A percentile compares a stretch with the other conserved stretches of the same genome.
These are phyloP conservation scores for Clupea harengus DNA, from an alignment of 2,113 vertebrate genomes.

Conservation along the genomic window DNA sequence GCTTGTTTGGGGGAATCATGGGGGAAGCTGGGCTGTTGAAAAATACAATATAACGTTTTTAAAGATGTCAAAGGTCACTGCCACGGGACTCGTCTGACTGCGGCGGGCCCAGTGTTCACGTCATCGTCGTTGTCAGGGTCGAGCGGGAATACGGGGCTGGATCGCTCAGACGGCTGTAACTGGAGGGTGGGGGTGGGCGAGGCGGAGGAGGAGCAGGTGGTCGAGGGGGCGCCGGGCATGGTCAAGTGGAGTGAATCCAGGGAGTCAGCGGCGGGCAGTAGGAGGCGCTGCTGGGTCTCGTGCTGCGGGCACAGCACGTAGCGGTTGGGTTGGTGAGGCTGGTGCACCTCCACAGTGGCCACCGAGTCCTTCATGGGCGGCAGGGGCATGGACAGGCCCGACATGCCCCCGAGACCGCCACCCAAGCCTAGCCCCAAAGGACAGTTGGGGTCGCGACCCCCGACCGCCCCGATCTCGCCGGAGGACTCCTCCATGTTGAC, in stretches of 20 bases:
- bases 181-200: conserved; percentile 51
- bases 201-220: conserved; percentile 42
- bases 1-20: not conserved
- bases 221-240: not conserved
- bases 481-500: conserved; percentile 88
- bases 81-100: conserved; percentile 57
- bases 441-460: conserved; percentile 68
- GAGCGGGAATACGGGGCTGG: conserved; percentile 52
- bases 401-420: not conserved
- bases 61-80: conserved; percentile 47
- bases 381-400: conserved; percentile 52
- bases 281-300: conserved; percentile 57
- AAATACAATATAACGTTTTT: not conserved
- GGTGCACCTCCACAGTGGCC: conserved; percentile 78
- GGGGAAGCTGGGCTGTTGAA: not conserved
- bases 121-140: conserved; percentile 51
- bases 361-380: conserved; percentile 68
- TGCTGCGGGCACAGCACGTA: conserved; percentile 86
- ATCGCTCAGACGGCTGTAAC: conserved; percentile 53
- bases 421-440: not conserved
- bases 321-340: conserved; percentile 71
- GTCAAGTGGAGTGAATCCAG: conserved; percentile 66
- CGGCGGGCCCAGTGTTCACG: conserved; percentile 30
- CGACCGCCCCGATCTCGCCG: conserved; percentile 63
- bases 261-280: conserved; percentile 51